These are phyloP conservation scores for Lepidostoma basale DNA, from an alignment of 1,140 invertebrate genomes.

Conservation along the genomic window DNA sequence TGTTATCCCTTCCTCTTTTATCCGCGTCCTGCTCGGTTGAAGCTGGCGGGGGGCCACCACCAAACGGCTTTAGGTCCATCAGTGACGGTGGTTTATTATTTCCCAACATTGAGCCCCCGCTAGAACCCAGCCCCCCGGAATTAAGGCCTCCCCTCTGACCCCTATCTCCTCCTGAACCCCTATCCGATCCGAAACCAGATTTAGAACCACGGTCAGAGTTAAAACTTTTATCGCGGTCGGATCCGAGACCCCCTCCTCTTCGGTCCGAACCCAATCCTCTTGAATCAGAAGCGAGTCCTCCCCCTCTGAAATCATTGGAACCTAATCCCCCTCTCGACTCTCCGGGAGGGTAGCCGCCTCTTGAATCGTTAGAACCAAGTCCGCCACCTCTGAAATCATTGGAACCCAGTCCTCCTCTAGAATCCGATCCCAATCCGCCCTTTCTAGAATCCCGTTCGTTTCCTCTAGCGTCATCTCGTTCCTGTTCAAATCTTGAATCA, in stretches of 20 bases:
- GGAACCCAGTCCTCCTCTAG: background rate
- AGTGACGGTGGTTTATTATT: constrained; percentile 48
- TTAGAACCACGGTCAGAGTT: background rate
- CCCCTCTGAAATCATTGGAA: background rate
- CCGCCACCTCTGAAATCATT: background rate
- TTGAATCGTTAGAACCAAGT: background rate
- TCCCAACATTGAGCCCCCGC: background rate
- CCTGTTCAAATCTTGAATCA: no score
- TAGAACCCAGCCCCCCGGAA: background rate
- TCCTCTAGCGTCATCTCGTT: background rate
- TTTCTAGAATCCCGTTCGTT: background rate
- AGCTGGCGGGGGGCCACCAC: constrained; percentile 46
- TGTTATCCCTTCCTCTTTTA: constrained; percentile 36
- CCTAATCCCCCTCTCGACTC: background rate
- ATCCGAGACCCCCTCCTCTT: background rate
- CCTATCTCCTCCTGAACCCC: background rate
- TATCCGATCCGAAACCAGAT: background rate
- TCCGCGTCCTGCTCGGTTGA: constrained; percentile 45
- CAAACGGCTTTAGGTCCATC: constrained; percentile 54
- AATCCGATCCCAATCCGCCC: background rate
- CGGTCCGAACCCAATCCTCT: background rate
- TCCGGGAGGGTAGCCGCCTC: no score
- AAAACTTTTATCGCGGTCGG: background rate
- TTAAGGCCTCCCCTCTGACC: background rate
- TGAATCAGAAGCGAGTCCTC: background rate